Percentiles rank a stretch among this genome's conserved stretches.
These are phyloP conservation scores for Trinorchestia longiramus DNA, from an alignment of 1,140 invertebrate genomes.

Conservation along the genomic window DNA sequence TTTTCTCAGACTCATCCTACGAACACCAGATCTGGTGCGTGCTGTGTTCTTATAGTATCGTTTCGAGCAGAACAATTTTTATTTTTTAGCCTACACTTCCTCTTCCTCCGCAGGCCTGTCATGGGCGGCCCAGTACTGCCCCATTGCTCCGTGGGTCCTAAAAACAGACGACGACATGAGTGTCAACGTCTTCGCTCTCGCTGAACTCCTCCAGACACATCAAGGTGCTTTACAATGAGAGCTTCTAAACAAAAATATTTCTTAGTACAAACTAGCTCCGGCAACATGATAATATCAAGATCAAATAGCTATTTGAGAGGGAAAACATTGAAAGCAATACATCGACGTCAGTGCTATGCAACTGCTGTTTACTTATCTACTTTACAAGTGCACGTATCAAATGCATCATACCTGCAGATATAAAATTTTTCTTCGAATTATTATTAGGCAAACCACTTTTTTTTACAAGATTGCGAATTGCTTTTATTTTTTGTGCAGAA, in stretches of 20 bases:
- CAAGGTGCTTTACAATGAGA: neutral
- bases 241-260: neutral
- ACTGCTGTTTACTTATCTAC: neutral
- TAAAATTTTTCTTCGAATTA: neutral
- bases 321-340: neutral
- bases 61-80: neutral
- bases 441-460: neutral
- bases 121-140: neutral
- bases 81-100: neutral
- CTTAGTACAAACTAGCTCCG: neutral
- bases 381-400: too few relatives aligned
- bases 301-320: neutral
- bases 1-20: too few relatives aligned
- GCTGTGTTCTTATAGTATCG: too few relatives aligned
- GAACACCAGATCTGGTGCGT: too few relatives aligned
- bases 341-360: neutral
- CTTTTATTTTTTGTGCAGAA: neutral
- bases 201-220: neutral
- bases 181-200: slow-evolving; percentile 7
- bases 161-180: slow-evolving; percentile 44
- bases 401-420: neutral
- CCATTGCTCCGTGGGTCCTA: neutral
- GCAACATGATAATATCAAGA: neutral
- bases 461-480: neutral
- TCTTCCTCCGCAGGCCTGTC: neutral